phyloP scores from a whole-genome alignment of 2,888 invertebrate species.

The Cephus pygmeus region DNA sequence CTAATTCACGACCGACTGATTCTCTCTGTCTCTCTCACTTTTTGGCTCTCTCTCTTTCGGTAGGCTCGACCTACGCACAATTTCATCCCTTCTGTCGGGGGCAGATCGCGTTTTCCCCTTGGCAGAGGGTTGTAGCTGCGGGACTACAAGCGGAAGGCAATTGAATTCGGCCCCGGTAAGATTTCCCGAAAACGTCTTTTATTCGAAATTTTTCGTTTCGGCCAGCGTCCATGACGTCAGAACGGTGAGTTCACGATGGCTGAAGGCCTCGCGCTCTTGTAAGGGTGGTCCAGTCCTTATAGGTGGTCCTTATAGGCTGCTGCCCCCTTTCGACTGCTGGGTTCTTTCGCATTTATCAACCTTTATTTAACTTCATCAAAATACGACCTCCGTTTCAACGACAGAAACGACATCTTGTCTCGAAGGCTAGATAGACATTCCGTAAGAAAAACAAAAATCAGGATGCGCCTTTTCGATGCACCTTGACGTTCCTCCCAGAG shows the following conservation, averaged over 20 bases:
- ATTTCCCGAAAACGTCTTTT: neutral
- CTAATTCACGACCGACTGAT: neutral
- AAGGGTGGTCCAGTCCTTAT: neutral
- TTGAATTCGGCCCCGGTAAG: neutral
- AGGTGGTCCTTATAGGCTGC: neutral
- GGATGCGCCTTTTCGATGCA: neutral
- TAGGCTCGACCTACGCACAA: neutral
- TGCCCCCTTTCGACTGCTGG: neutral
- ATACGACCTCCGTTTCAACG: conserved; percentile 23
- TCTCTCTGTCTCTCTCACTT: neutral
- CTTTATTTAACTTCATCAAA: conserved; percentile 21
- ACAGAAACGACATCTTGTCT: conserved; percentile 5
- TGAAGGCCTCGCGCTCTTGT: neutral
- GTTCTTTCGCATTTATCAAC: conserved; percentile 20
- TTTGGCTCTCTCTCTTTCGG: neutral
- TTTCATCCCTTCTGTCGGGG: neutral
- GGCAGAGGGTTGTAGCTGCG: neutral
- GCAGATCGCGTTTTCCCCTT: neutral
- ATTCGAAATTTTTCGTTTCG: neutral
- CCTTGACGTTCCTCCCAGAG: neutral
- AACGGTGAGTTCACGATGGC: neutral
- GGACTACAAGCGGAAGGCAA: neutral
- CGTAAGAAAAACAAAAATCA: neutral
- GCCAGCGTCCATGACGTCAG: neutral
- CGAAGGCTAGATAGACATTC: neutral